Conservation (phyloP, 2,888 invertebrate species). For the Aspidiotus rigidus region DNA sequence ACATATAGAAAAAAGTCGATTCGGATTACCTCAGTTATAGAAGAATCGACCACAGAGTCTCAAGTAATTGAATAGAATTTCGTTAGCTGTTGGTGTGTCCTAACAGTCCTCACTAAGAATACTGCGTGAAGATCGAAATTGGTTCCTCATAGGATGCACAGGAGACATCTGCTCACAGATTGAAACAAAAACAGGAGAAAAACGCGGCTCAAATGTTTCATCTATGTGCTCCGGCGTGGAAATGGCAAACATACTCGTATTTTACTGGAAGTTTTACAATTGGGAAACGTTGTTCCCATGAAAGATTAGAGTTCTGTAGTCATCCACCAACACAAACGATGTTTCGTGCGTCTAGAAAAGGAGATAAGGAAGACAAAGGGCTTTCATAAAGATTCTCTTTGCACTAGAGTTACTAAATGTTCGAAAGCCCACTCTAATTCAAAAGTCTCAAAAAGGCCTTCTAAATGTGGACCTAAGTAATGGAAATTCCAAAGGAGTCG, state of each 20-base stretch:
- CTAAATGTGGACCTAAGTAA: background rate
- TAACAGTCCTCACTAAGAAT: too few species aligned
- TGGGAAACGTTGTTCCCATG: constrained; percentile 34
- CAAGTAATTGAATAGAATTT: too few species aligned
- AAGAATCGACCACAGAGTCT: too few species aligned
- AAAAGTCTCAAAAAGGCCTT: background rate
- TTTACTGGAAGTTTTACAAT: constrained; percentile 34
- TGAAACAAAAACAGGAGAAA: too few species aligned
- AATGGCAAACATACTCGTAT: constrained; percentile 35
- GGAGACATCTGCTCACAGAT: too few species aligned
- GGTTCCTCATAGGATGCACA: too few species aligned
- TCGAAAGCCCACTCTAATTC: background rate
- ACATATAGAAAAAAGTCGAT: too few species aligned
- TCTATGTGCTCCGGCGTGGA: constrained; percentile 35
- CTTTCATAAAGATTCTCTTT: constrained; percentile 7
- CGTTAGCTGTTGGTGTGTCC: too few species aligned
- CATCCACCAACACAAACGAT: constrained; percentile 37
- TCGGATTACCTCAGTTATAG: too few species aligned
- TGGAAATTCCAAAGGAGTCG: constrained; percentile 8
- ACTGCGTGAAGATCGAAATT: too few species aligned
- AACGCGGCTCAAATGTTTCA: too few species aligned
- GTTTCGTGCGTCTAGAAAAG: constrained; percentile 35
- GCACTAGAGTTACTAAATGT: constrained; percentile 7
- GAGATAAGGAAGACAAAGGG: constrained; percentile 19
- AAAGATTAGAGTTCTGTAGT: constrained; percentile 29